Evolutionary conservation across 2,113 vertebrate species (phyloP), one percentile per base, ranked within the genome.

Genomic region (Clarias batrachus): DNA sequence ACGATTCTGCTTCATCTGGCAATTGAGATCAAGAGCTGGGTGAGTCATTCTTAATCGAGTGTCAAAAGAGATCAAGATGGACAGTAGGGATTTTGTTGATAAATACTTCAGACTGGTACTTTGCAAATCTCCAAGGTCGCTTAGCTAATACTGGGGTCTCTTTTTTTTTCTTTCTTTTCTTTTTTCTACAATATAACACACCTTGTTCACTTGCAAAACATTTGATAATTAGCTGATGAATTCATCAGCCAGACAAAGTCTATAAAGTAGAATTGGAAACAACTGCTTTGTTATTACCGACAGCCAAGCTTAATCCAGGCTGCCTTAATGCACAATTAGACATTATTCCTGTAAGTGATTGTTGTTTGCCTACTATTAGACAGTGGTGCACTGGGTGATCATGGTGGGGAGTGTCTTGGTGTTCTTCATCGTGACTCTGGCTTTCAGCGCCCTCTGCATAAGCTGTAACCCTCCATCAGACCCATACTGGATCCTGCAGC

Each of bases 11-110:
- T 98, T 88, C 97, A 99, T 90, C 96, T 98, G 85, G 96, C 97
- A 54, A 96, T 99, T 90, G 98, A 98, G 94, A 97, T 97, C 92
- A 97, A 95, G 90, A 95, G 95, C 1, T 99, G 98, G 98, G 98
- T 99, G 94, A 74, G 97, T 93, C 48, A 79, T 63, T 62, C 57
- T 79, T n/a, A 54, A 13, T 68, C 9, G 8, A 56, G 16, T 78
- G 52, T 78, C 76, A 78, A 27, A 52, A 78, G n/a, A 78, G 25
- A 56, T 57, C 48, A 56, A 30, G 23, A 7, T 77, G 11, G 5
- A 54, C 10, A 54, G n/a, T 57, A 79, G 23, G 8, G 52, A 77
- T 77, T 77, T 56, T 56, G 25, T 6, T 16, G 25, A n/a, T n/a
- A 77, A 54, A 77, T 77, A 77, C 11, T 5, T n/a, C 41, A 54